Evolutionary conservation across 1,140 invertebrate species (phyloP), one percentile per base, ranked within the genome.

Genomic region (Bactericera cockerelli): DNA sequence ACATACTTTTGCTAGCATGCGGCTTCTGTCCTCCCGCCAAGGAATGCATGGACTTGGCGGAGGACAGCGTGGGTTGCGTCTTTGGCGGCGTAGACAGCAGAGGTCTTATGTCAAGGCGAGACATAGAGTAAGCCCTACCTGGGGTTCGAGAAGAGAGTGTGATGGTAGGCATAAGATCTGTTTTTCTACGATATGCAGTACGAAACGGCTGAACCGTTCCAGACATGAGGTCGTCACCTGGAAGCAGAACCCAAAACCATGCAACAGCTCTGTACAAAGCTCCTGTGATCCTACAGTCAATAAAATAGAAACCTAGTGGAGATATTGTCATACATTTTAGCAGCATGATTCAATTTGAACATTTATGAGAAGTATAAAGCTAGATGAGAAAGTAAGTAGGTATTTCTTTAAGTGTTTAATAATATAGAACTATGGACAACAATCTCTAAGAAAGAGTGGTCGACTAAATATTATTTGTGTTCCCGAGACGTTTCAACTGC

Each of bases 131-230:
- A 66, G 89, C 87, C 80, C 88, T 89, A 72, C 71, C 72, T 73
- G 70, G 68, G 57, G 70, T 64, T 36, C 65, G 58, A 16, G 80
- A 79, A 64, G 83, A 79, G 63, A 84, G 83, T 58, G 88, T 87
- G 71, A 90, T 81, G 63, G 89, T 92, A 61, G 89, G 89, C 75
- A 89, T 87, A 70, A 93, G 75, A 74, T 93, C 89, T 59, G 89
- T 92, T 70, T 87, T 84, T 63, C 88, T 80, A 63, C 89, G 81
- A 63, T 49, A 49, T 49, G 77, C 73, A 60, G 76, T 69, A 56
- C 66, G 36, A 22, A 26, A 24, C 22, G 57, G 33, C 25, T 57
- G 59, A 13, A 57, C 54, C 26, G 53, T 56, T 14, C 55, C 39
- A 33, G 57, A 21, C 1, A 4, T 13, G n/a, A 49, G 28, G 55